Conservation (phyloP, 2,113 vertebrate genomes). For the Pontoporia blainvillei region DNA sequence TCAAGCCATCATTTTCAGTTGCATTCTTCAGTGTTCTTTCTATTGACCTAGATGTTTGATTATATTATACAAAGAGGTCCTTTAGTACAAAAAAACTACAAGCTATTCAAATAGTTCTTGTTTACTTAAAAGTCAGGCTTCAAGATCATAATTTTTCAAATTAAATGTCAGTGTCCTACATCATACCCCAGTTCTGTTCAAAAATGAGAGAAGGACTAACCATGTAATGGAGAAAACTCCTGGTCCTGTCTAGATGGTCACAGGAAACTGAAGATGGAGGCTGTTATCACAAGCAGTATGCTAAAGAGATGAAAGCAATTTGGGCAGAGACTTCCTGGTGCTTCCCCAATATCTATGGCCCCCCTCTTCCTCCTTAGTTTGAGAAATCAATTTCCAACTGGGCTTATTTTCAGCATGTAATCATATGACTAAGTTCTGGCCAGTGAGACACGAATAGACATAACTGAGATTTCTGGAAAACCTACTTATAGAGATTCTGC, state of each 20-base stretch:
- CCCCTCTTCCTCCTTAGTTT: neutral
- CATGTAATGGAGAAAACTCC: neutral
- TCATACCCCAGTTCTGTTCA: neutral
- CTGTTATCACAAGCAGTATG: rapidly evolving
- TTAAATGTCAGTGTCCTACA: neutral
- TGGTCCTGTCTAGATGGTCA: neutral
- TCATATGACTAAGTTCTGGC: neutral
- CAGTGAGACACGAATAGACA: neutral
- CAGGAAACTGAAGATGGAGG: neutral
- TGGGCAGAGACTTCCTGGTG: neutral
- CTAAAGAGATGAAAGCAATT: neutral
- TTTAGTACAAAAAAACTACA: neutral
- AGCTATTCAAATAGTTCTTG: neutral
- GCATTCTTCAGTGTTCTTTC: neutral
- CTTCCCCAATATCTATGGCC: neutral
- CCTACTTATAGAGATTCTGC: neutral
- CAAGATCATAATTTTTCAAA: neutral
- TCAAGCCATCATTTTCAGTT: neutral
- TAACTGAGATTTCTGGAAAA: neutral
- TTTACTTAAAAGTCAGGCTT: neutral
- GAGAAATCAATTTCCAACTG: neutral
- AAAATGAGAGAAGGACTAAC: neutral
- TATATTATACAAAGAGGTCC: neutral
- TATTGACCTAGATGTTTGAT: neutral
- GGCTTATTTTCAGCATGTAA: neutral